Conservation (phyloP, 1,140 invertebrate genomes). For the Brachionus angularis region DNA sequence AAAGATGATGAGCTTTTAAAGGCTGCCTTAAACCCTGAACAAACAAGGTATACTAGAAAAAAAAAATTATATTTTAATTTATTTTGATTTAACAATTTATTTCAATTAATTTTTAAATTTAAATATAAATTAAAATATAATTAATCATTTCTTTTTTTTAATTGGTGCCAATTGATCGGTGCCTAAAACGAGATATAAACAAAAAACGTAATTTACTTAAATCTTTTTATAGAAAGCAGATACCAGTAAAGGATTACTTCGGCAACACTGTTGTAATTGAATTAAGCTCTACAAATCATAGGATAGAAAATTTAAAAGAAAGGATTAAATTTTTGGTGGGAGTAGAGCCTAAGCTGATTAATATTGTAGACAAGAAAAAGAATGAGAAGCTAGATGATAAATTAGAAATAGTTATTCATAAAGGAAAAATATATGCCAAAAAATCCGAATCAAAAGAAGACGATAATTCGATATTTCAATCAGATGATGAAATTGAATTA, state of each 20-base stretch:
- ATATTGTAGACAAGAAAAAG: conserved; percentile 11
- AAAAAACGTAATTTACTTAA: too few relatives aligned
- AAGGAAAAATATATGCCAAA: conserved; percentile 2
- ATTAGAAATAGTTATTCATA: not conserved
- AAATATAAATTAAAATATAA: not conserved
- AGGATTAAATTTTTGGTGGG: conserved; percentile 11
- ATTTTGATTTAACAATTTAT: too few relatives aligned
- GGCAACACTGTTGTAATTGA: not conserved
- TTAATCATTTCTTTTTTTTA: not conserved
- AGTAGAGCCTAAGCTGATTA: conserved; percentile 6
- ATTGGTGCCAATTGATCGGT: too few relatives aligned
- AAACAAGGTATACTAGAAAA: too few relatives aligned
- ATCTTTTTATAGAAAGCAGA: not conserved
- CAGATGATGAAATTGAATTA: conserved; percentile 15
- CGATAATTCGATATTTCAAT: not conserved
- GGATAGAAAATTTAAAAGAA: conserved; percentile 24
- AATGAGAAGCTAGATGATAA: conserved; percentile 12
- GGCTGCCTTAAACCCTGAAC: not conserved
- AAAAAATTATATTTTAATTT: too few relatives aligned
- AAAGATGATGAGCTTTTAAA: not conserved
- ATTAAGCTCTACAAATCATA: not conserved
- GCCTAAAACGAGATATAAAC: too few relatives aligned
- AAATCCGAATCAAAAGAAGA: not conserved
- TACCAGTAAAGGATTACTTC: conserved; percentile 4
- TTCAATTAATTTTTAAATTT: not conserved